Evolutionary conservation across 2,113 vertebrate genomes (phyloP).

Genomic region (Albula goreensis): DNA sequence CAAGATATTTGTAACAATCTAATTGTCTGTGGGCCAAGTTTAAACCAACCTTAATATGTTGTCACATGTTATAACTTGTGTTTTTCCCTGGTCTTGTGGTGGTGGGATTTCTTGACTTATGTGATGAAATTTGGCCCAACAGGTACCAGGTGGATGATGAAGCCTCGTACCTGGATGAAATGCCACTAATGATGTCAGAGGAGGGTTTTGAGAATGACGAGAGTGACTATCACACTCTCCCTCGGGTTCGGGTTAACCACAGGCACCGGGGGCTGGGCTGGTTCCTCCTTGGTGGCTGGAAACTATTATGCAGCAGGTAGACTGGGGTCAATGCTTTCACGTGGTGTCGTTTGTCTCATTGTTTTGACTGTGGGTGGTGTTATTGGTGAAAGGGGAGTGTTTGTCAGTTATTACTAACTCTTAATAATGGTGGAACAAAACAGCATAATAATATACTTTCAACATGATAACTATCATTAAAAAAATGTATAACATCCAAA

Average conservation of each 20-base stretch:
- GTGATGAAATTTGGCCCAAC: constrained; percentile 10
- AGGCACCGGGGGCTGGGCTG: constrained; percentile 80
- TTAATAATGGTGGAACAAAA: constrained; percentile 55
- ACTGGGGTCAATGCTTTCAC: neutral
- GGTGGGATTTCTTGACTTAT: neutral
- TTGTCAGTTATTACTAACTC: constrained; percentile 33
- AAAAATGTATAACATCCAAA: no score
- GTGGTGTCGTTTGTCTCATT: neutral
- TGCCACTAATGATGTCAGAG: constrained; percentile 99
- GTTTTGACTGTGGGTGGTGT: constrained; percentile 22
- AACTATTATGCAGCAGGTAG: constrained; percentile 86
- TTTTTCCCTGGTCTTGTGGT: neutral
- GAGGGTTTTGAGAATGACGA: constrained; percentile 97
- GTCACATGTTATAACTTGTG: no score
- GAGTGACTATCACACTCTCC: constrained; percentile 93
- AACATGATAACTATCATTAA: no score
- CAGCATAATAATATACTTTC: no score
- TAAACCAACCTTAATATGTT: no score
- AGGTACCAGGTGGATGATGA: constrained; percentile 95
- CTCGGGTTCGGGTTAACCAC: constrained; percentile 78
- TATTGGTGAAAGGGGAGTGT: constrained; percentile 21
- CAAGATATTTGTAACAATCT: neutral
- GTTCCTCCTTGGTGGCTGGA: constrained; percentile 94
- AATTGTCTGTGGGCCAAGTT: neutral
- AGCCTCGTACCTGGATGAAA: constrained; percentile 89